Conservation (phyloP, 1,140 invertebrate species). For the Sarcophaga peregrina region DNA sequence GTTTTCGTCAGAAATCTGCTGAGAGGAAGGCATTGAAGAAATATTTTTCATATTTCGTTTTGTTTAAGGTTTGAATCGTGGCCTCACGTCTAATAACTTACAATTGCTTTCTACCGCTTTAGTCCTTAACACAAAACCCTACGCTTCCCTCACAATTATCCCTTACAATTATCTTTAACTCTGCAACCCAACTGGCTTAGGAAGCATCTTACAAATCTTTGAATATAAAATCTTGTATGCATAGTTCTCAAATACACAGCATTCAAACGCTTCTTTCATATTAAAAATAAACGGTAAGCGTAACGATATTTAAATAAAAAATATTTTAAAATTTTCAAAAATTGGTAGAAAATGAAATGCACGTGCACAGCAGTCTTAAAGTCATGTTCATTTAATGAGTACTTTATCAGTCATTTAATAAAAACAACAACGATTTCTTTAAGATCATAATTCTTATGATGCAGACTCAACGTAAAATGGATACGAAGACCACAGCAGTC, state of each 20-base stretch:
- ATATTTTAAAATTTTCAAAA: conserved; percentile 20
- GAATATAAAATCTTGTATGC: background rate
- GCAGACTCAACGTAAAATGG: background rate
- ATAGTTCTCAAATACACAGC: background rate
- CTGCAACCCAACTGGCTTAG: too few species aligned
- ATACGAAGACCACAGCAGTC: background rate
- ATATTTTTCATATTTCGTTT: too few species aligned
- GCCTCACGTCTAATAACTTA: too few species aligned
- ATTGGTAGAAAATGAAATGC: background rate
- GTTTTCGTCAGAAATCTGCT: too few species aligned
- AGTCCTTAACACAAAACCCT: too few species aligned
- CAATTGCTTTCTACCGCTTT: too few species aligned
- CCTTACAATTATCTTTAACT: too few species aligned
- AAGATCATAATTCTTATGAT: background rate
- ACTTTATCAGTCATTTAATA: conserved; percentile 21
- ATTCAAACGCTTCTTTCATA: background rate
- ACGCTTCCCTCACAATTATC: too few species aligned
- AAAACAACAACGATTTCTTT: conserved; percentile 2
- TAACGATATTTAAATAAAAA: conserved; percentile 11
- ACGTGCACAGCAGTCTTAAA: background rate
- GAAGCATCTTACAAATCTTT: background rate
- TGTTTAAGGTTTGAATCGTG: too few species aligned
- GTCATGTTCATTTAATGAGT: background rate
- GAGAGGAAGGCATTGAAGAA: too few species aligned
- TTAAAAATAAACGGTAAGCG: background rate